Evolutionary conservation across 1,140 invertebrate genomes (phyloP), one percentile per base, ranked within the genome.

Genomic region (Bombus polaris): DNA sequence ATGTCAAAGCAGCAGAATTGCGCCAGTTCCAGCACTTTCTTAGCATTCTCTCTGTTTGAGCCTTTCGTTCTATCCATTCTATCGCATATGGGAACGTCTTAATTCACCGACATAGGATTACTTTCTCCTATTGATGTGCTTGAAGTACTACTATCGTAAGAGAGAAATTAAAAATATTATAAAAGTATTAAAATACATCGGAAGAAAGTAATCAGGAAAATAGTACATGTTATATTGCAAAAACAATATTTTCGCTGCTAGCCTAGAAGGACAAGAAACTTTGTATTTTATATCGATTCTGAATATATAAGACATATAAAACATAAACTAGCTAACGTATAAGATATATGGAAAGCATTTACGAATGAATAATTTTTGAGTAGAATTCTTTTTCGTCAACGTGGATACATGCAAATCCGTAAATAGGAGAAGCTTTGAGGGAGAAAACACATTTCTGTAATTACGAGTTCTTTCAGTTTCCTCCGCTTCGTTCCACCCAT

Each of bases 1-100:
- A 72, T 84, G 86, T 83, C 89, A 84, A 92, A 89, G 87, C 85
- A 66, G 66, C 72, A 70, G 85, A 88, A 90, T 92, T 86, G 88
- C 85, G 86, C 85, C 86, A 89, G 87, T 82, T 88, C 79, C 77
- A 88, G 76, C 86, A 88, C 88, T 88, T 87, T 90, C 81, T 77
- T 87, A 82, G 77, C 81, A 81, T 91, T 81, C 88, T 78, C 82
- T 75, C 68, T 32, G 72, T 84, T 83, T 62, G 44, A 74, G 59
- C 78, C 84, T 86, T 87, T 83, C 76, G 72, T 81, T 90, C 81
- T 18, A 3, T 42, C 82, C 72, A 72, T 86, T 76, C 59, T 42
- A n/a, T 65, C 84, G 81, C 68, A 70, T 59, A 76, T 37, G 18
- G 28, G 81, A 53, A 74, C 37, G 71, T 83, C 79, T 89, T 76